Base-by-base conservation (phyloP, 2,113 vertebrate species). In the Garra rufa region DNA sequence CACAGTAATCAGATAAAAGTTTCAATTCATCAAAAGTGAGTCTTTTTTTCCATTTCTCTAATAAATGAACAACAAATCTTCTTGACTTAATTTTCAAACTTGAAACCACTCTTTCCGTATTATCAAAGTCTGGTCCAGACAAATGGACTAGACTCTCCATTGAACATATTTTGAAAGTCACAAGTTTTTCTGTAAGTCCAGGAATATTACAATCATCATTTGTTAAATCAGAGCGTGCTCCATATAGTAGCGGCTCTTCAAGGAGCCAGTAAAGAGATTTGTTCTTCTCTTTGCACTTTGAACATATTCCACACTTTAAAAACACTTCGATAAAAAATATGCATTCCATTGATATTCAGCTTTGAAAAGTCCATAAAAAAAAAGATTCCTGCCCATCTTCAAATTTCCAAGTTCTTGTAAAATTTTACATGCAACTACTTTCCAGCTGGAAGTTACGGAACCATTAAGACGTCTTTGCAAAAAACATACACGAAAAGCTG, bases 241-340 rank as follows among this genome's bases (percentile, higher is more conserved):
- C 30, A 17, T 67, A 9, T 67, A 67, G 34, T 34, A n/a, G 19
- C 0, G 9, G 34, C n/a, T n/a, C n/a, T n/a, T n/a, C n/a, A n/a
- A n/a, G n/a, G n/a, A n/a, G n/a, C n/a, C n/a, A n/a, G n/a, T n/a
- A n/a, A n/a, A n/a, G n/a, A n/a, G n/a, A n/a, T 10, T 41, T 21
- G 17, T 41, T 7, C 34, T 44, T 71, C 63, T 14, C 19, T 59
- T 28, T 57, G 21, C 3, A 57, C 8, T 24, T 57, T 82, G 21
- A 71, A 82, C 13, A n/a, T n/a, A n/a, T n/a, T n/a, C n/a, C n/a
- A 44, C 0, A 59, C 34, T 82, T 57, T 55, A 71, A 82, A 71
- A 41, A 71, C 26, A 55, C 41, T 55, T 0, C 1, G 50, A 44
- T 73, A 82, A 59, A 71, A 83, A 26, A n/a, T 13, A 74, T 5